Base-by-base conservation (phyloP, 2,113 vertebrate species). In the Gavialis gangeticus region DNA sequence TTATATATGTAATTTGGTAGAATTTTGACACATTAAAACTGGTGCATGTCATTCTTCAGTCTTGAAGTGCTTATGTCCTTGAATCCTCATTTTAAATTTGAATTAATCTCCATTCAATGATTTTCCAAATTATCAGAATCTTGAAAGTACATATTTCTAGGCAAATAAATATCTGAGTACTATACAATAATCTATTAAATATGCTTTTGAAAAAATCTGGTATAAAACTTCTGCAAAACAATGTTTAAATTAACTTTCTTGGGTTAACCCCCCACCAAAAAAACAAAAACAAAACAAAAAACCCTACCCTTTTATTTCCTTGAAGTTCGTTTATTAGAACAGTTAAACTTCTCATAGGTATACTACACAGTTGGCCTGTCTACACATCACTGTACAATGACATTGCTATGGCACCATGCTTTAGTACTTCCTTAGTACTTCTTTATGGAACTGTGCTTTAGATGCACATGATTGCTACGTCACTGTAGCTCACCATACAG, bases 1-100 rank as follows among this genome's bases (percentile, higher is more conserved):
- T 67, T n/a, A 25, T 89, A 76, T 25, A 82, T 77, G 69, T 55
- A 91, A 88, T 91, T 92, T 88, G 62, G 10, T 46, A 80, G 34
- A 86, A 80, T 67, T 25, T 89, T 93, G 82, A 54, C 80, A 27
- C 59, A 82, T 88, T 92, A 15, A 56, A 58, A 34, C 15, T 58
- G 22, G 12, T 79, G 62, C 85, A 88, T 84, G 71, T n/a, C 91
- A 75, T 81, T 89, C 66, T 82, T 93, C 55, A 59, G 19, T 64
- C 58, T 63, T 82, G 19, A 17, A 56, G 83, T 46, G 30, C 75
- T 95, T 88, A 21, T 87, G 79, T 92, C 12, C 15, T 67, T 6
- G 37, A 83, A 75, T 79, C 30, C 12, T 85, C 85, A 82, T 79
- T 84, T 91, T 59, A 82, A 82, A 64, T 21, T 16, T 79, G 46